Conservation (phyloP, 2,888 invertebrate genomes). For the Troides oblongomaculatus region DNA sequence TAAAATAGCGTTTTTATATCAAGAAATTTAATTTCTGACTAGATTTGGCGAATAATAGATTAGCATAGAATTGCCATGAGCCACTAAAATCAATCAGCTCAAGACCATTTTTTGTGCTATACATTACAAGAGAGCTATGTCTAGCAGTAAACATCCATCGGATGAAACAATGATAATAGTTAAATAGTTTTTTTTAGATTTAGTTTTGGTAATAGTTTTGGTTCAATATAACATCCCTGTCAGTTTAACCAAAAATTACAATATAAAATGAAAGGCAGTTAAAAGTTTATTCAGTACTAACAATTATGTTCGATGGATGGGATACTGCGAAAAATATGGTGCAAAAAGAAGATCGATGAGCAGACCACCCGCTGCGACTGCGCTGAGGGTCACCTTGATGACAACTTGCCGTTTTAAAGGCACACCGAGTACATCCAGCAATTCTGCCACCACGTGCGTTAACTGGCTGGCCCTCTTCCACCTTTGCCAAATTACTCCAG, state of each 20-base stretch:
- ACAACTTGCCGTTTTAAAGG: conserved; percentile 48
- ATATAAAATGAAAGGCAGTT: neutral
- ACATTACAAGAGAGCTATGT: neutral
- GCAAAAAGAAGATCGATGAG: conserved; percentile 40
- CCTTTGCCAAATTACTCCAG: conserved; percentile 46
- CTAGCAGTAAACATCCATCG: neutral
- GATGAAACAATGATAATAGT: too few relatives aligned
- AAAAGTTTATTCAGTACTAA: neutral
- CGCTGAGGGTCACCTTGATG: conserved; percentile 47
- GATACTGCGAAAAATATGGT: conserved; percentile 8
- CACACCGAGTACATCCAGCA: conserved; percentile 52
- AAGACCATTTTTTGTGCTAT: too few relatives aligned
- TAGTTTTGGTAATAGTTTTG: neutral
- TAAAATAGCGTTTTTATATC: too few relatives aligned
- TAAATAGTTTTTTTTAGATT: too few relatives aligned
- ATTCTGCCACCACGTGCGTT: conserved; percentile 53
- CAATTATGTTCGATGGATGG: neutral
- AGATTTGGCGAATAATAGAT: too few relatives aligned
- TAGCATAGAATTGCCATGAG: too few relatives aligned
- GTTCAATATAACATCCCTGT: neutral
- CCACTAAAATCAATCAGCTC: too few relatives aligned
- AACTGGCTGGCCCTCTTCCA: conserved; percentile 51
- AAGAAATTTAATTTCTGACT: too few relatives aligned
- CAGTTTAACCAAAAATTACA: neutral
- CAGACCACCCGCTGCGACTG: conserved; percentile 36